Evolutionary conservation across 2,888 invertebrate genomes (phyloP).

Genomic region (Lycocerus yunnanus): DNA sequence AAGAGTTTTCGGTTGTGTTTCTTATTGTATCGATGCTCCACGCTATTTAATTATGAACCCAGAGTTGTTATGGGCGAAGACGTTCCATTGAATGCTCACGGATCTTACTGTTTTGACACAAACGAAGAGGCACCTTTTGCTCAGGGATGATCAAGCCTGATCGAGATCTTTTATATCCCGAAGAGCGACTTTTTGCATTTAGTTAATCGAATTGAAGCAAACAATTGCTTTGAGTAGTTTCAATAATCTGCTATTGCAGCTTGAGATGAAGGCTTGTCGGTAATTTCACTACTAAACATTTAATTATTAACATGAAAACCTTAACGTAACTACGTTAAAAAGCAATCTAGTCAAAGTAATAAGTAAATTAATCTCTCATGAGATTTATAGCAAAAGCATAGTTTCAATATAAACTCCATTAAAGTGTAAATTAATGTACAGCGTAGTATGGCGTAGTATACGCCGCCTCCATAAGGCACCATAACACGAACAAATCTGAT

Average conservation of each 20-base stretch:
- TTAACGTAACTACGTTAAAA: not conserved
- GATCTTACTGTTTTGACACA: conserved; percentile 20
- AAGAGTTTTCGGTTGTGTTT: conserved; percentile 7
- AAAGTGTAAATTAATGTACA: not conserved
- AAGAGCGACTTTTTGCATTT: not conserved
- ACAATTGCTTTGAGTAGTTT: not conserved
- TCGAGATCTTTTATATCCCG: not conserved
- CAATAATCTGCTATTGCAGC: not conserved
- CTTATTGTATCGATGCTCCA: conserved; percentile 7
- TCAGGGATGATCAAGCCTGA: not conserved
- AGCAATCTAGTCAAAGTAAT: not conserved
- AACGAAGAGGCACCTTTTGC: conserved; percentile 14
- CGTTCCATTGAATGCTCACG: conserved; percentile 10
- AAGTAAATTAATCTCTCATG: not conserved
- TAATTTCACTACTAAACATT: not conserved
- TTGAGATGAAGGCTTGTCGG: not conserved
- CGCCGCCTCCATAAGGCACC: not conserved
- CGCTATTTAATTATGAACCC: conserved; percentile 1
- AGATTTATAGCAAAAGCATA: not conserved
- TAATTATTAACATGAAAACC: not conserved
- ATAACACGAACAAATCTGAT: not conserved
- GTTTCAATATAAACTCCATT: not conserved
- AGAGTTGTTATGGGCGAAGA: conserved; percentile 23
- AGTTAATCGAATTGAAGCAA: not conserved
- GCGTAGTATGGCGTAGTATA: not conserved